Evolutionary conservation across 23 tunicate genomes (phyloP), one percentile per base, ranked within the genome.

Genomic region (Trididemnum miniatum): DNA sequence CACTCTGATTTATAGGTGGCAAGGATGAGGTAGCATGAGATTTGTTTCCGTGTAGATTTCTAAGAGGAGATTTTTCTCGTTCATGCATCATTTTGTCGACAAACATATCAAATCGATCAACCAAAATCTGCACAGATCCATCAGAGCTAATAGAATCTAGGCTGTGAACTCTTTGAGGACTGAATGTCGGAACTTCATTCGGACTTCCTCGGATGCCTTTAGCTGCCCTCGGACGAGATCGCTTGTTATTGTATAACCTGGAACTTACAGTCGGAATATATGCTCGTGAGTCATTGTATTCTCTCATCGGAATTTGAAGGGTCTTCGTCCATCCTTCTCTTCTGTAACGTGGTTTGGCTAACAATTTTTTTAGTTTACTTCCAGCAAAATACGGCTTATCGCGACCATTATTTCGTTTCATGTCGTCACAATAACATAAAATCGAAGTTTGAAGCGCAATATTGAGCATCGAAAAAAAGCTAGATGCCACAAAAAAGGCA

Each of bases 61-160:
- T 71, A 5, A 71, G 37, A 15, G 76, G 76, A 36, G 76, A 71
- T 37, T 29, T 71, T 35, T 71, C 76, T 4, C 76, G 18, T 31
- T 71, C 76, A 7, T 26, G 9, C 76, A 71, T 32, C 76, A 71
- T 71, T 25, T 31, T 28, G n/a, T 35, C 76, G 37, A 71, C 76
- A 71, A 71, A 35, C 22, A 32, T 33, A n/a, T 71, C 76, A 25
- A 71, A 71, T 5, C 67, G 67, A n/a, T 62, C 67, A 20, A 62
- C 67, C 27, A 62, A 25, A n/a, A 25, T n/a, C 29, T 62, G 29
- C 29, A n/a, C 67, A n/a, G 67, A 26, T n/a, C 67, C 67, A 26
- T 15, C 67, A 5, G 22, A 25, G 29, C 67, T 12, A 20, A 62
- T 62, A 4, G 67, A 12, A 12, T 62, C 67, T 4, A 15, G 4